phyloP scores from a whole-genome alignment of 2,888 invertebrate genomes.

The Dicranocentrus wangi region DNA sequence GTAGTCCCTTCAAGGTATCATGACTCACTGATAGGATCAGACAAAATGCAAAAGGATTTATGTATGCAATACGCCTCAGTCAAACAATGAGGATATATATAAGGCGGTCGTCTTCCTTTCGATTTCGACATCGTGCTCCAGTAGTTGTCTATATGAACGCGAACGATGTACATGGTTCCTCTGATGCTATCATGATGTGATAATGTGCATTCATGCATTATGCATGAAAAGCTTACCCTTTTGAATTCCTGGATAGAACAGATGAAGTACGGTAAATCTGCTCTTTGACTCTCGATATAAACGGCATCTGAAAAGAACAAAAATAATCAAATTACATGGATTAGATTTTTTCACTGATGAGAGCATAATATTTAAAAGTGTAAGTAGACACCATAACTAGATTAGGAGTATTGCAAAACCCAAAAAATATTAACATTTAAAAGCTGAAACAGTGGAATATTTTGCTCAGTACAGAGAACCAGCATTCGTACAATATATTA shows the following conservation, averaged over 20 bases:
- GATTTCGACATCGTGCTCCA: background rate
- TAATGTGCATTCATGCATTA: constrained; percentile 61
- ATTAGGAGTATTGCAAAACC: no score
- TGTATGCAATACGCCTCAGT: constrained; percentile 6
- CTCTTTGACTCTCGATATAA: constrained; percentile 76
- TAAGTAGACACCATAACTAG: no score
- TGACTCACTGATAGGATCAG: background rate
- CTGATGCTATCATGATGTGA: constrained; percentile 46
- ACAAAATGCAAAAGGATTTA: background rate
- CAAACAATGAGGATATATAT: background rate
- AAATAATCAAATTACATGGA: constrained; percentile 44
- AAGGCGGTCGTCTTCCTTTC: background rate
- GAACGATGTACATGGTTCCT: no score
- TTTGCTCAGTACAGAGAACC: no score
- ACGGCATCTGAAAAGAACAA: constrained; percentile 75
- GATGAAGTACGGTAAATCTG: constrained; percentile 76
- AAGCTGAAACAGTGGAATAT: no score
- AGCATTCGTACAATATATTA: no score
- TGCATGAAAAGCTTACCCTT: constrained; percentile 74
- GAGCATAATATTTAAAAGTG: no score
- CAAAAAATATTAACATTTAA: no score
- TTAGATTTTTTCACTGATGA: constrained; percentile 1
- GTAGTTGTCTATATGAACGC: no score
- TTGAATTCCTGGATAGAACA: constrained; percentile 76
- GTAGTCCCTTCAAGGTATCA: background rate